phyloP scores from a whole-genome alignment of 1,140 invertebrate species.

The Lordiphosa collinella region DNA sequence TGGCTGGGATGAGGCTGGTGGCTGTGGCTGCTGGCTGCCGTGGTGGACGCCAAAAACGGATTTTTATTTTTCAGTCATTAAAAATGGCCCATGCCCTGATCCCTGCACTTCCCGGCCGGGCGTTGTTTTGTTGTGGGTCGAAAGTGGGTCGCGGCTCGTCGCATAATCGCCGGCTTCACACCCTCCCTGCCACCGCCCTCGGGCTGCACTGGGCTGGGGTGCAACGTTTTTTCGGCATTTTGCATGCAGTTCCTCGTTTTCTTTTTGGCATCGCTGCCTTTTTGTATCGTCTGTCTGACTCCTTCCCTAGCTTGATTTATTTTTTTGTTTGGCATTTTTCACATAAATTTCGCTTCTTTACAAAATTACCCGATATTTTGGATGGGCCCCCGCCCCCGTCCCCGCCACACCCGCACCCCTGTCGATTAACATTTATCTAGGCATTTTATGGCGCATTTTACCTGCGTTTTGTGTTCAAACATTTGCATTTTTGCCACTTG shows the following conservation, averaged over 20 bases:
- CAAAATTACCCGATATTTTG: slow-evolving; percentile 61
- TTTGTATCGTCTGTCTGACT: slow-evolving; percentile 57
- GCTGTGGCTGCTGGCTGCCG: neutral
- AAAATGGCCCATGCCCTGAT: slow-evolving; percentile 46
- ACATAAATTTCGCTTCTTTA: slow-evolving; percentile 68
- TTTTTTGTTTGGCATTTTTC: slow-evolving; percentile 38
- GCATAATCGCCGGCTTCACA: slow-evolving; percentile 73
- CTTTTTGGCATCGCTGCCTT: slow-evolving; percentile 9
- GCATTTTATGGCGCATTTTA: slow-evolving; percentile 13
- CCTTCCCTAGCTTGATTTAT: slow-evolving; percentile 29
- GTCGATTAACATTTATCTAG: slow-evolving; percentile 47
- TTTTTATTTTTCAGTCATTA: slow-evolving; percentile 67
- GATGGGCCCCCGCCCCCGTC: neutral
- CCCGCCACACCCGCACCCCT: slow-evolving; percentile 7
- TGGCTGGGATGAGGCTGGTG: neutral
- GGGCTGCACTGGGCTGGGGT: neutral
- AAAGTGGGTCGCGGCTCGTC: slow-evolving; percentile 72
- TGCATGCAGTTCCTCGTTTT: slow-evolving; percentile 15
- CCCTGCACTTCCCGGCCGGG: neutral
- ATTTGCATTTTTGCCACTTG: slow-evolving; percentile 62
- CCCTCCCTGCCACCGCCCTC: slow-evolving; percentile 15
- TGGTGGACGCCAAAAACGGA: slow-evolving; percentile 3
- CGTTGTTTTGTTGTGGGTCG: slow-evolving; percentile 60
- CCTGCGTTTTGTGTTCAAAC: slow-evolving; percentile 40
- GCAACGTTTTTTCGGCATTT: slow-evolving; percentile 51